Percentiles rank a stretch among this genome's conserved stretches.
Conservation (phyloP, 1,140 invertebrate species). For the Oryctes rhinoceros region DNA sequence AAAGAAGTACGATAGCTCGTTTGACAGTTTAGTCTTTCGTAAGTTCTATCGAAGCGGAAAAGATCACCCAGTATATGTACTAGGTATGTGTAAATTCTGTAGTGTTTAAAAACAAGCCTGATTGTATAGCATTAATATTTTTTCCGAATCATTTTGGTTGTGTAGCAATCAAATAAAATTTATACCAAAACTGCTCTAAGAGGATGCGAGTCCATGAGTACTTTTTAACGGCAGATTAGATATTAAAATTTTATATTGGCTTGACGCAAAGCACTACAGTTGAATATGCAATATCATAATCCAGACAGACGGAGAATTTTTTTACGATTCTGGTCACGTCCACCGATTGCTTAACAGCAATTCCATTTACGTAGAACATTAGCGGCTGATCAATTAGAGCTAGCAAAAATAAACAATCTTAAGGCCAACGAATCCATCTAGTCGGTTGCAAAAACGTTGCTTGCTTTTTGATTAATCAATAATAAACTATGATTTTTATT, state of each 20-base stretch:
- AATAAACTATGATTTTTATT: neutral
- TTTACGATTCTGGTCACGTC: constrained; percentile 8
- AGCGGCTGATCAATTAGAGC: neutral
- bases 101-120: too few relatives aligned
- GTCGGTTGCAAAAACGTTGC: neutral
- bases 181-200: neutral
- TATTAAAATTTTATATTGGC: neutral
- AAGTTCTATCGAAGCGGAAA: too few relatives aligned
- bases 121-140: neutral
- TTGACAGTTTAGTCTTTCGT: too few relatives aligned
- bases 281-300: neutral
- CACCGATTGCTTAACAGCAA: neutral
- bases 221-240: constrained; percentile 18
- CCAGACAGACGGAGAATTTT: neutral
- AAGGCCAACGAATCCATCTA: neutral
- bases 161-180: neutral
- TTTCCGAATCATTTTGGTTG: neutral
- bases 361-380: neutral
- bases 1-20: too few relatives aligned
- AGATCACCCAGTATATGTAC: too few relatives aligned
- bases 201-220: neutral
- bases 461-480: neutral
- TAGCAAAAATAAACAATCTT: neutral
- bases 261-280: neutral
- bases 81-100: too few relatives aligned